Evolutionary conservation across 2,888 invertebrate species (phyloP), one percentile per base, ranked within the genome.

Genomic region (Microchrysa polita): DNA sequence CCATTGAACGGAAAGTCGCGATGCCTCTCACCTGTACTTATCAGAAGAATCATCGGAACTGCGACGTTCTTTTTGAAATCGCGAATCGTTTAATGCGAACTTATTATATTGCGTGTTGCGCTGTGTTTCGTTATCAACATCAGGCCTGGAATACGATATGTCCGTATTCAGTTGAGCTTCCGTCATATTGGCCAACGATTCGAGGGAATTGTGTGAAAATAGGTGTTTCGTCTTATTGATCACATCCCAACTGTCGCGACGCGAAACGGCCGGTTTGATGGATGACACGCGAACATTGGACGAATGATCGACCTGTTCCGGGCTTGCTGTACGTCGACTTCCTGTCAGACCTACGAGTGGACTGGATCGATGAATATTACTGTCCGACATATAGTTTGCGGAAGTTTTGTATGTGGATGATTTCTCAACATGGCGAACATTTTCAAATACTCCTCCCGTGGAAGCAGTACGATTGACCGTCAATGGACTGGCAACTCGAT

Each of bases 171-270:
- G 81, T 77, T 89, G 88, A 53, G 86, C 86, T 77, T 91, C 90
- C 0, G 91, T 90, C 79, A 91, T 83, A 81, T 91, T 91, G 16
- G 90, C 91, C 73, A 90, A 83, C 0, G 92, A 90, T 80, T 92
- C 92, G 73, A 92, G 85, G 78, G 92, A 92, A 78, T 88, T 88
- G 78, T 90, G 88, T 77, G 91, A 91, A 61, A 93, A 86, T 83
- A 92, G 88, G 76, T 92, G 91, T 80, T 92, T 90, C 1, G 93
- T 93, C 83, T 93, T 93, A 73, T 92, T 91, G 73, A 94, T 89
- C 5, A 91, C 90, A 80, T 94, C 94, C 93, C 94, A 94, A 23
- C 93, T 92, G 80, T 94, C 93, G 67, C 91, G 88, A 74, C 92
- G 87, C 0, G 88, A 86, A 2, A 87, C 82, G 0, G 87, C 86